Percentiles rank a stretch among this genome's conserved stretches.
phyloP scores from a whole-genome alignment of 2,797 vertebrate genomes.

The Discoglossus pictus region DNA sequence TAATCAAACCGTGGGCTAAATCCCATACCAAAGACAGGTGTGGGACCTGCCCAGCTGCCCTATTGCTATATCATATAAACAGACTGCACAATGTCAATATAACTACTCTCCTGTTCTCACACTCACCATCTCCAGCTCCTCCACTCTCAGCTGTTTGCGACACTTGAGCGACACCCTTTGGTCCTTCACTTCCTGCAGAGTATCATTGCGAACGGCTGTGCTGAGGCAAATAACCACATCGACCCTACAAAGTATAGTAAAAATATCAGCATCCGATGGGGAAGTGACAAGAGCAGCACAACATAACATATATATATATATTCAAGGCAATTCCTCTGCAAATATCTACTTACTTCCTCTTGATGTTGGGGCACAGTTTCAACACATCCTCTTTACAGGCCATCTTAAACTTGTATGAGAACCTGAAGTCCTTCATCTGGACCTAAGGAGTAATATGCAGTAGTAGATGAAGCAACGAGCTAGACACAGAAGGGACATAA shows the following conservation, averaged over 20 bases:
- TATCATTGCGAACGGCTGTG: constrained; percentile 94
- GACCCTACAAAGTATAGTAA: constrained; percentile 74
- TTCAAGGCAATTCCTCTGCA: not conserved
- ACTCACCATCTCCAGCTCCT: constrained; percentile 94
- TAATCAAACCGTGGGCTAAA: no score
- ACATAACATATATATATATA: not conserved
- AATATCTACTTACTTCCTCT: constrained; percentile 85
- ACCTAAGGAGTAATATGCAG: constrained; percentile 68
- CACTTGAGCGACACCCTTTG: constrained; percentile 93
- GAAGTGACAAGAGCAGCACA: not conserved
- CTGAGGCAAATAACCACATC: constrained; percentile 96
- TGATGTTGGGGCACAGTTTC: constrained; percentile 96
- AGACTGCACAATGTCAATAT: no score
- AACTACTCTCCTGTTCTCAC: no score
- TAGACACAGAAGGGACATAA: not conserved
- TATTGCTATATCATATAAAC: no score
- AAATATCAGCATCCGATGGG: no score
- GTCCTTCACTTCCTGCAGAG: constrained; percentile 90
- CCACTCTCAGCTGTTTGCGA: constrained; percentile 93
- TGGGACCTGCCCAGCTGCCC: no score
- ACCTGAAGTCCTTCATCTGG: constrained; percentile 97
- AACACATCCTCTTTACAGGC: constrained; percentile 97
- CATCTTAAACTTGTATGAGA: constrained; percentile 98
- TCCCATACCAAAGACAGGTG: no score
- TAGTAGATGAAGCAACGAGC: not conserved